Evolutionary conservation across 2,113 vertebrate genomes (phyloP).

Genomic region (Varanus salvator): DNA sequence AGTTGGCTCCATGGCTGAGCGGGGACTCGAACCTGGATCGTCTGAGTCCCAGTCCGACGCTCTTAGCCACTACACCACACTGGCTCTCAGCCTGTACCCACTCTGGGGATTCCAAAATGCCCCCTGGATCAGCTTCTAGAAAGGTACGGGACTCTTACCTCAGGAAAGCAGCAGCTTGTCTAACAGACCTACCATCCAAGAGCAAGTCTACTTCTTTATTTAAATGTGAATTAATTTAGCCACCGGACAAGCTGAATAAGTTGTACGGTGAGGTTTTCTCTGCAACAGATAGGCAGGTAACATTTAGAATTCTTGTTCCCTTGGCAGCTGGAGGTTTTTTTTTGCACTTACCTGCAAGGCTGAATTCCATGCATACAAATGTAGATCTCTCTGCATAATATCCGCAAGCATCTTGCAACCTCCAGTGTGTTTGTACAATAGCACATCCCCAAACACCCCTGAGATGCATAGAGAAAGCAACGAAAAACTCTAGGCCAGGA

Average conservation of each 20-base stretch:
- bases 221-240: neutral
- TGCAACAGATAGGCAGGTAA: neutral
- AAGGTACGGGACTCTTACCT: too few relatives aligned
- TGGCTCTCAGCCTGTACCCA: too few relatives aligned
- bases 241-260: too few relatives aligned
- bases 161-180: neutral
- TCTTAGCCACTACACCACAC: too few relatives aligned
- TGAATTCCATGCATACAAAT: slow-evolving; percentile 13
- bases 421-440: slow-evolving; percentile 8
- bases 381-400: neutral
- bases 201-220: neutral
- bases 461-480: neutral
- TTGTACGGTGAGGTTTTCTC: neutral
- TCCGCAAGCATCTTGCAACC: neutral
- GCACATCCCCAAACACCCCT: neutral
- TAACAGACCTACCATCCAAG: rapidly evolving
- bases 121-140: neutral
- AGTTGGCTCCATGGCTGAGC: too few relatives aligned
- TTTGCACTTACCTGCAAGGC: slow-evolving; percentile 1
- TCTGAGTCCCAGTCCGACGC: too few relatives aligned
- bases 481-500: neutral
- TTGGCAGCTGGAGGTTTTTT: neutral
- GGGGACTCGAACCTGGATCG: too few relatives aligned
- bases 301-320: slow-evolving; percentile 2
- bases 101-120: too few relatives aligned